Base-by-base conservation (phyloP, 2,888 invertebrate species). In the Tetheella fluctuosa region DNA sequence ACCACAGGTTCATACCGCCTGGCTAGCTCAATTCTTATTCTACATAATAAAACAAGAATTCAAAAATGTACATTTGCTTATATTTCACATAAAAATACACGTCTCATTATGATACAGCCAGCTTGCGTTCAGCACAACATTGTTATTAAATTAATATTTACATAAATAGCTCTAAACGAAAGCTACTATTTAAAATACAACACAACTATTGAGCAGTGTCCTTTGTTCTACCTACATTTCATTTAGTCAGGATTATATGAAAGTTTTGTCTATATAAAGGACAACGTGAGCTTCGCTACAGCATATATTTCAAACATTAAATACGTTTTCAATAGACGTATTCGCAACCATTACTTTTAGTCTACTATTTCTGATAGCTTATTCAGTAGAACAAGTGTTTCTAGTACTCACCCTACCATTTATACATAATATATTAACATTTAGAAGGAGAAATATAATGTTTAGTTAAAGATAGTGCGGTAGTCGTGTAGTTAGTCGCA, bases 61-160 rank as follows among this genome's bases (percentile, higher is more conserved):
- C 73, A 64, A 85, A 88, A 91, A 90, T 87, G 83, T 90, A 88
- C 87, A 90, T 89, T 87, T 78, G 82, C 84, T 90, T 91, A 90
- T 91, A 92, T 91, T 92, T 90, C 84, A 90, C 88, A 90, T 90
- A 90, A 86, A 88, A 89, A 88, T 85, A 87, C 87, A 89, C 80
- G 85, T 85, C 84, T 86, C 84, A 85, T 64, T 76, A 83, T 83
- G 74, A 79, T 83, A 88, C 85, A 87, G 82, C 76, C 76, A 76
- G 78, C 74, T 75, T 73, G 79, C 75, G 70, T 73, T 34, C 34
- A 64, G 37, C 64, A 68, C 74, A 79, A 81, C 78, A 81, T 68
- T 71, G 83, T 77, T 83, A 81, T 81, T 81, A 66, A 70, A 77
- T 70, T 77, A 66, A 72, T 73, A 79, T 76, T 69, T 82, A 80